Evolutionary conservation across 2,888 invertebrate genomes (phyloP), one percentile per base, ranked within the genome.

Genomic region (Caenorhabditis zanzibari): DNA sequence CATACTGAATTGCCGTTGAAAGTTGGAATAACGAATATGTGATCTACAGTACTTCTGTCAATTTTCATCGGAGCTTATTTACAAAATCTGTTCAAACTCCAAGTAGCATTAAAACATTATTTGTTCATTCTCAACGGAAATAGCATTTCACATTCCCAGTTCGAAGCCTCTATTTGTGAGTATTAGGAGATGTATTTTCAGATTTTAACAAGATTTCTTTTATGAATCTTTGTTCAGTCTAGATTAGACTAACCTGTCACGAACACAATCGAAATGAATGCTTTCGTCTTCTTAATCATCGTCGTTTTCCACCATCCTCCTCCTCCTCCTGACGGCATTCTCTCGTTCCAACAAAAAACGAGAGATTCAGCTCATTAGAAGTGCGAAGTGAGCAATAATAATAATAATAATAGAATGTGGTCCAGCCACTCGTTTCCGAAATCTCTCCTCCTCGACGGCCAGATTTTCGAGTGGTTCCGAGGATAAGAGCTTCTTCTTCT

Each of bases 361-460:
- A 28, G n/a, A 47, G 52, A 59, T 77, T 77, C 77, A 77, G 77
- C 77, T 77, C 77, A 77, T 77, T 77, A 77, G 77, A 69, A 77
- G 77, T 76, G 76, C 76, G 69, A 75, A 64, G 44, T 19, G 47
- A 64, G 63, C 56, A 41, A 56, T 63, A 74, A 74, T 74, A 73
- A 74, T 74, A 73, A 74, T 64, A 74, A 59, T 49, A 59, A 56
- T 22, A 64, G 41, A 66, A 44, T 14, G 24, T 22, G 66, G 32
- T 38, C 32, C 41, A n/a, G n/a, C 41, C 58, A 47, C 59, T 58
- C 49, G 10, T 49, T 32, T n/a, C 35, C 63, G 38, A 49, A 61
- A 49, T 26, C 26, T 54, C 54, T 54, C 54, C 56, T 69, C 69
- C 44, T 58, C 5, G 32, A 32, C 32, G 68, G 41, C 54, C 68